Base-by-base conservation (phyloP, 1,140 invertebrate genomes). In the Copidosoma floridanum region DNA sequence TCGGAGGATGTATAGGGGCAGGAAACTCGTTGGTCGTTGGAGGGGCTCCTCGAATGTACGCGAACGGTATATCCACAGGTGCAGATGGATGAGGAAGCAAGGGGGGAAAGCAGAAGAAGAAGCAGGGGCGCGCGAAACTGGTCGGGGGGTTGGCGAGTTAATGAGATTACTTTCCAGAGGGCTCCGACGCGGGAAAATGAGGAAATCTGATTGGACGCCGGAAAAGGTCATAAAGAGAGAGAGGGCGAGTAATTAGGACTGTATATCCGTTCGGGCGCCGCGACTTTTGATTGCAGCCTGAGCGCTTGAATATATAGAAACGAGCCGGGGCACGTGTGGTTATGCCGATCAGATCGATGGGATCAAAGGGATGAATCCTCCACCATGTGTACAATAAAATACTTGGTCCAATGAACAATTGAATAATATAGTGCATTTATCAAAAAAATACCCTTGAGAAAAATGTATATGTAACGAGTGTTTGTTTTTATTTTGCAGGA, bases 161-260 rank as follows among this genome's bases (percentile, higher is more conserved):
- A 78, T 75, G 71, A 74, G 69, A 76, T 75, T 73, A 74, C 66
- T 71, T 70, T 70, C 64, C 59, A 46, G 63, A 68, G 66, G 61
- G 63, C 68, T 54, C 43, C n/a, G n/a, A n/a, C n/a, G n/a, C 59
- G 69, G 68, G 70, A 65, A 74, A 73, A 73, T 69, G 71, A 75
- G 72, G 68, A 72, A 72, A 76, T 71, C 66, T 72, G 71, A 76
- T 77, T 76, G 72, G 69, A 71, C 69, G 66, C 67, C 67, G 72
- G 68, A 75, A 75, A 75, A 75, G 71, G 75, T 76, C 70, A 74
- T 75, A 73, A 76, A 75, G 70, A 67, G 64, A 70, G 72, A 76
- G 69, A 69, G 61, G 67, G 57, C 68, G 72, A 70, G 75, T 76
- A 73, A 71, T 76, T 72, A 68, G 58, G 20, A 56, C 48, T 38